Evolutionary conservation across 2,888 invertebrate genomes (phyloP).

Genomic region (Zeuzera pyrina): DNA sequence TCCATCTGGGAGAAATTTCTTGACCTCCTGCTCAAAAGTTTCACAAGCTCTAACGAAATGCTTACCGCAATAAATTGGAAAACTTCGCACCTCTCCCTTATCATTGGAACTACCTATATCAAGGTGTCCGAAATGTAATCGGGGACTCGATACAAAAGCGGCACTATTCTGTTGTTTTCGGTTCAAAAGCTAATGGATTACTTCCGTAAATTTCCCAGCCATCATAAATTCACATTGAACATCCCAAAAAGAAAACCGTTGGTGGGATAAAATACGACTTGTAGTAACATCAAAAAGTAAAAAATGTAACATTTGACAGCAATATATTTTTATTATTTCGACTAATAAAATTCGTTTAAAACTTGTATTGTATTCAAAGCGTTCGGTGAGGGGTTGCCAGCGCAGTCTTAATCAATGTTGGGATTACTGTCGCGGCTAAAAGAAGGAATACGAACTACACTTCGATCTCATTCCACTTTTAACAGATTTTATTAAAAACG

Average conservation of each 20-base stretch:
- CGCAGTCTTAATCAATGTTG: conserved; percentile 43
- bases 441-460: no score
- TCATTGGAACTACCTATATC: no score
- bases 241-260: conserved; percentile 32
- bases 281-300: conserved; percentile 33
- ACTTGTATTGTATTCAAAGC: conserved; percentile 54
- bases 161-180: conserved; percentile 25
- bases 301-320: conserved; percentile 26
- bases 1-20: conserved; percentile 41
- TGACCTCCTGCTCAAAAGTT: conserved; percentile 1
- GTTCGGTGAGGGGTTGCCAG: conserved; percentile 31
- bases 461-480: no score
- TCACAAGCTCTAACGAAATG: no score
- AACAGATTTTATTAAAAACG: no score
- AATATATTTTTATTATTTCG: conserved; percentile 37
- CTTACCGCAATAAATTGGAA: no score
- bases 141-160: conserved; percentile 11
- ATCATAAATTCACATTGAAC: conserved; percentile 31
- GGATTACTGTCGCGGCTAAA: no score
- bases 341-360: conserved; percentile 53
- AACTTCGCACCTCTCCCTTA: no score
- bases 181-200: conserved; percentile 36
- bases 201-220: conserved; percentile 28
- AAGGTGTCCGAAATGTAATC: no score
- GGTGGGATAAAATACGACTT: conserved; percentile 32